A percentile compares a stretch with the other conserved stretches of the same genome.
These are phyloP conservation scores for Etia nguti DNA, from an alignment of 2,113 vertebrate species.

Conservation along the genomic window DNA sequence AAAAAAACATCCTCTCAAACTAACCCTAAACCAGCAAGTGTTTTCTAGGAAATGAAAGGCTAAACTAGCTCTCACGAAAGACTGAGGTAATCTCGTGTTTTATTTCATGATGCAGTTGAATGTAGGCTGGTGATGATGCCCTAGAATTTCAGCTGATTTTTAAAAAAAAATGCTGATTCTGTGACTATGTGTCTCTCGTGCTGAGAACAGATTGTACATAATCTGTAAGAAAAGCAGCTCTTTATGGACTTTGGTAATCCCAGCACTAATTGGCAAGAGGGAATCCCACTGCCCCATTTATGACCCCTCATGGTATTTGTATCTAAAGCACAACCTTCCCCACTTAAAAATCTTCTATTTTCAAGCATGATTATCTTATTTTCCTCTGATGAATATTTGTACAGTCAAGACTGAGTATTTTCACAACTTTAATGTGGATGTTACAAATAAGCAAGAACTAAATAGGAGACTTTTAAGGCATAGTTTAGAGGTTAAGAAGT, in stretches of 20 bases:
- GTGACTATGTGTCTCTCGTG: neutral
- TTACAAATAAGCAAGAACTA: neutral
- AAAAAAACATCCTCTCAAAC: neutral
- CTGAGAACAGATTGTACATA: constrained; percentile 68
- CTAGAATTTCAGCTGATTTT: neutral
- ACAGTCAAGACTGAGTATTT: neutral
- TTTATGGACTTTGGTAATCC: constrained; percentile 65
- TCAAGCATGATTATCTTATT: neutral
- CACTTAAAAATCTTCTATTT: neutral
- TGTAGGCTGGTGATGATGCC: neutral
- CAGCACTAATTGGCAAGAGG: constrained; percentile 16
- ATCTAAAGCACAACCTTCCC: constrained; percentile 23
- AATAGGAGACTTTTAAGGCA: neutral
- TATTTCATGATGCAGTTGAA: neutral
- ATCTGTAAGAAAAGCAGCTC: constrained; percentile 68
- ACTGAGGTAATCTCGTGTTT: neutral
- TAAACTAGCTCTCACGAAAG: neutral
- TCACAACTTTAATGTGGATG: neutral
- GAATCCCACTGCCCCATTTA: constrained; percentile 46
- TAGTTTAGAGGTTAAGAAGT: neutral
- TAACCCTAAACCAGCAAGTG: neutral
- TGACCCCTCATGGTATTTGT: constrained; percentile 39
- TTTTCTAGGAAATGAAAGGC: neutral
- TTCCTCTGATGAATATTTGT: neutral
- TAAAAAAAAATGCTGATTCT: neutral